Base-by-base conservation (phyloP, 1,140 invertebrate genomes). In the Ips typographus region DNA sequence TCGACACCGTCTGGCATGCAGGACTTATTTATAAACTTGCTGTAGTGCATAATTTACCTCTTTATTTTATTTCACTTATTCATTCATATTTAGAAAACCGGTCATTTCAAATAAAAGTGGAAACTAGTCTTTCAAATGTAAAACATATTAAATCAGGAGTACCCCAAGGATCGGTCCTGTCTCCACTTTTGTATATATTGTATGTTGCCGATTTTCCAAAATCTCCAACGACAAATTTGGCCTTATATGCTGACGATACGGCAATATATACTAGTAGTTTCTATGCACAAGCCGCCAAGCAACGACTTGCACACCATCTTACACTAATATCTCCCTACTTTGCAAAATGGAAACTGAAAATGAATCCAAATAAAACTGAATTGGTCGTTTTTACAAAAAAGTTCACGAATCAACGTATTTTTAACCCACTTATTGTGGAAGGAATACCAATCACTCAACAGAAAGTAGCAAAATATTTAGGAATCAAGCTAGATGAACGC, bases 201-300 rank as follows among this genome's bases (percentile, higher is more conserved):
- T 74, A 71, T 49, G 77, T 68, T 4, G 57, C 70, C 22, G 75
- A 77, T 47, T 22, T 75, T 1, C 74, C 76, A 6, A 52, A 5
- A 61, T 62, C 52, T 22, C 8, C 40, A 7, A 47, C 58, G 40
- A 72, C 72, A 8, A 65, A 72, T 43, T 40, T 60, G 41, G 74
- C 22, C 7, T 44, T 74, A 37, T 80, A 70, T 65, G 80, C 78
- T 3, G 78, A 80, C 63, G 77, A 80, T 52, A 78, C 77, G 2
- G 73, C 76, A 40, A 70, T 76, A n/a, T 69, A 74, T 68, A 60
- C 71, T 51, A 53, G 53, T 44, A 71, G 69, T n/a, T 71, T 55
- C 39, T 55, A 60, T 40, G 70, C 71, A 1, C 41, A 60, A 37
- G 61, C 59, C 1, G 70, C 71, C 3, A 58, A 68, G 8, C 57